Conservation (phyloP, 1,140 invertebrate species). For the Cydia strobilella region DNA sequence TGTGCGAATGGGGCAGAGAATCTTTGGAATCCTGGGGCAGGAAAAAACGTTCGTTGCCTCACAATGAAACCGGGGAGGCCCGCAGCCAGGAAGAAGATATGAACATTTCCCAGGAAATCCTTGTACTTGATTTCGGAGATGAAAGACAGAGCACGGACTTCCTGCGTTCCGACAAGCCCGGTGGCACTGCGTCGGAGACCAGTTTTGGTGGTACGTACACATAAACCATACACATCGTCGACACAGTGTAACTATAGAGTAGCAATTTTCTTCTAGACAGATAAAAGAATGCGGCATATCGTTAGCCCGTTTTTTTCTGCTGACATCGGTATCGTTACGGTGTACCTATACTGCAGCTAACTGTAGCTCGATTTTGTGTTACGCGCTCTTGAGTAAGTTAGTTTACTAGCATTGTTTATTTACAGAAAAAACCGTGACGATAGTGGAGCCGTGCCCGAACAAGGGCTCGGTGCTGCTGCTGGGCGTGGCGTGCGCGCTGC, state of each 20-base stretch:
- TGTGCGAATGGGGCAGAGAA: slow-evolving; percentile 93
- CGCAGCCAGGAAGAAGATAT: slow-evolving; percentile 91
- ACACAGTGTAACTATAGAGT: background rate
- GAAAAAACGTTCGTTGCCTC: slow-evolving; percentile 86
- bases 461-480: slow-evolving; percentile 93
- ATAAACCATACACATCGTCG: background rate
- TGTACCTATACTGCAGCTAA: too few species aligned
- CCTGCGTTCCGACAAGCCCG: slow-evolving; percentile 85
- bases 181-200: slow-evolving; percentile 82
- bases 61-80: slow-evolving; percentile 78
- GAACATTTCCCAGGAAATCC: slow-evolving; percentile 96
- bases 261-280: slow-evolving; percentile 21
- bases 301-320: too few species aligned
- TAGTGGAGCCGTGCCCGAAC: slow-evolving; percentile 93
- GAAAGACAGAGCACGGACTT: slow-evolving; percentile 89
- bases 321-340: too few species aligned
- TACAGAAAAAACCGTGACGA: slow-evolving; percentile 92
- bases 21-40: slow-evolving; percentile 94
- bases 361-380: background rate
- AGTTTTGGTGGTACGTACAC: slow-evolving; percentile 85
- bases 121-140: slow-evolving; percentile 94
- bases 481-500: slow-evolving; percentile 92
- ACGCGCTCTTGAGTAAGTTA: background rate
- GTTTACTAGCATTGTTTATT: slow-evolving; percentile 42
- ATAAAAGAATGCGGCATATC: too few species aligned